Conservation (phyloP, 2,888 invertebrate genomes). For the Cataglyphis livida region DNA sequence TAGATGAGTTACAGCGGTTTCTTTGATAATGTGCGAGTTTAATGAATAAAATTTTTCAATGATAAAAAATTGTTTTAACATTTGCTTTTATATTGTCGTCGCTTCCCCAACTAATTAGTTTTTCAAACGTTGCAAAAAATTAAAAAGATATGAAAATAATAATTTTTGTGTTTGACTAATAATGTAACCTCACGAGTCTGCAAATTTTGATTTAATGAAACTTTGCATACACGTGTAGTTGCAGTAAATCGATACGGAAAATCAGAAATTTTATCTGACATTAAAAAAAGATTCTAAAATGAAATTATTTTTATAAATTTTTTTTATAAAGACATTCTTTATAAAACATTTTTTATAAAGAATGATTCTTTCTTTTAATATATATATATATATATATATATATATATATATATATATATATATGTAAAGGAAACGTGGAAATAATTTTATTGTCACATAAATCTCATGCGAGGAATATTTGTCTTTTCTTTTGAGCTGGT, state of each 20-base stretch:
- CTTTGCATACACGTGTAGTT: too few species aligned
- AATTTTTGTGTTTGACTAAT: constrained; percentile 1
- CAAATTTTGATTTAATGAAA: too few species aligned
- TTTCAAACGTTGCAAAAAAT: background rate
- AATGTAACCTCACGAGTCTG: background rate
- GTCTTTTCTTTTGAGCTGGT: background rate
- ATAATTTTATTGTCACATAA: background rate
- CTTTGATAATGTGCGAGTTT: background rate
- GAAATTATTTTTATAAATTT: too few species aligned
- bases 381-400: background rate
- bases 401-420: background rate
- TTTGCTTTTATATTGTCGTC: background rate
- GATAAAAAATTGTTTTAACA: constrained; percentile 3
- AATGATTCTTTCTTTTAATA: background rate
- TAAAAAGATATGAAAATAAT: background rate
- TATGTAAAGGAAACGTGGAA: background rate
- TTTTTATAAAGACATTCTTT: too few species aligned
- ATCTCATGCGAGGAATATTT: background rate
- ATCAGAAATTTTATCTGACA: background rate
- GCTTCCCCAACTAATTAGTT: background rate
- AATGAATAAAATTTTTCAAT: background rate
- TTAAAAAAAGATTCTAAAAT: background rate
- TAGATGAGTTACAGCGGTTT: background rate
- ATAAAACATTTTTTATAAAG: too few species aligned
- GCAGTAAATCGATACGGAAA: background rate